phyloP scores from a whole-genome alignment of 1,140 invertebrate genomes.

The Drosophila leontia region DNA sequence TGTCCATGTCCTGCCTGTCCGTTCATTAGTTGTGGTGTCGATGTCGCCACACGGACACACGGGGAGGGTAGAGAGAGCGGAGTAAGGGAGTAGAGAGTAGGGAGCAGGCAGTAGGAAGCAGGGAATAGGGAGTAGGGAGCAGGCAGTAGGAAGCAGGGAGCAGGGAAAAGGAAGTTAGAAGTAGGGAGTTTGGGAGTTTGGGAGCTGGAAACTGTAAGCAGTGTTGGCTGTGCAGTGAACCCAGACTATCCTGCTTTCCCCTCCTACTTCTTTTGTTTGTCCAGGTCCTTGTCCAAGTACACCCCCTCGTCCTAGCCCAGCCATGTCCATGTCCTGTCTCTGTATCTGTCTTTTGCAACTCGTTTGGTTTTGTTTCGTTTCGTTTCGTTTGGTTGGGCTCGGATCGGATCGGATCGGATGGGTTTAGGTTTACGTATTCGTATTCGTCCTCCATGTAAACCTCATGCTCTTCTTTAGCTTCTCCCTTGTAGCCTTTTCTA shows the following conservation, averaged over 20 bases:
- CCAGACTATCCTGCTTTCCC: slow-evolving; percentile 55
- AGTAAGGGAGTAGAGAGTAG: neutral
- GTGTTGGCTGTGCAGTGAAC: slow-evolving; percentile 63
- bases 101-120: neutral
- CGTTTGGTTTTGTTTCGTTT: slow-evolving; percentile 34
- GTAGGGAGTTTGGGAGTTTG: neutral
- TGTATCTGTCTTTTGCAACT: slow-evolving; percentile 39
- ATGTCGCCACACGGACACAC: slow-evolving; percentile 28
- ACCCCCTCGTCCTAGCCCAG: neutral
- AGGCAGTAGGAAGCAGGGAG: neutral
- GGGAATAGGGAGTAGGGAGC: neutral
- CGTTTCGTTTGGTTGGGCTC: slow-evolving; percentile 19
- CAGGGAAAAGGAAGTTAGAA: neutral
- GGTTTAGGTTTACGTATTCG: slow-evolving; percentile 6
- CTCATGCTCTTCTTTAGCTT: neutral
- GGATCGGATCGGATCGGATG: slow-evolving; percentile 15
- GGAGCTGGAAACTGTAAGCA: neutral
- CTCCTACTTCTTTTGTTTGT: slow-evolving; percentile 55
- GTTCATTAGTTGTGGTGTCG: slow-evolving; percentile 75
- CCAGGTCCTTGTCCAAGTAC: slow-evolving; percentile 4
- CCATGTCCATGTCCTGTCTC: slow-evolving; percentile 10
- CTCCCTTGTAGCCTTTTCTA: neutral
- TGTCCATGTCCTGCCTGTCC: slow-evolving; percentile 10
- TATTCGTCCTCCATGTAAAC: neutral
- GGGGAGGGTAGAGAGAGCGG: neutral